These are phyloP conservation scores for Nycticebus coucang DNA, from an alignment of 2,113 vertebrate species.

Conservation along the genomic window DNA sequence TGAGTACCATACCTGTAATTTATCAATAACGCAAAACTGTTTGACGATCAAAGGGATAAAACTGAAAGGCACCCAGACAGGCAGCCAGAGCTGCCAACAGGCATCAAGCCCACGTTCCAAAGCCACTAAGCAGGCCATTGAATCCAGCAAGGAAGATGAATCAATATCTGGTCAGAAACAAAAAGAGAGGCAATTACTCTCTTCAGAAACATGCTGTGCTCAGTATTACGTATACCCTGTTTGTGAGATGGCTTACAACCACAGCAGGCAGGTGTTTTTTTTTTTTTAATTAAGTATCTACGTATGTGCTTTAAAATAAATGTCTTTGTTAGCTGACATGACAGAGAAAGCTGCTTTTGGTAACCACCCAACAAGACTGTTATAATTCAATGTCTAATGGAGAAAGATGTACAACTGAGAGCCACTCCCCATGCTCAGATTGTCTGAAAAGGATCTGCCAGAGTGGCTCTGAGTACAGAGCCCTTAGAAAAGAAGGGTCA, in stretches of 20 bases:
- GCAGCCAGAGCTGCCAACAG: constrained; percentile 57
- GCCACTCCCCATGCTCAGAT: not conserved
- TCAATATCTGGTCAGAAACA: constrained; percentile 28
- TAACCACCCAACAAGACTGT: not conserved
- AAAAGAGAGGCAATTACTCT: constrained; percentile 50
- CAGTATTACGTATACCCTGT: not conserved
- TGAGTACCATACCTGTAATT: constrained; percentile 63
- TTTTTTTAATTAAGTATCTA: not conserved
- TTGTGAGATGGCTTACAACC: not conserved
- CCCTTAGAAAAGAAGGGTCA: not conserved
- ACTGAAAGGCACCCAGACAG: constrained; percentile 70
- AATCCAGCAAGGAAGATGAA: constrained; percentile 55
- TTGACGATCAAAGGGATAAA: constrained; percentile 68
- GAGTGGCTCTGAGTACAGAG: not conserved
- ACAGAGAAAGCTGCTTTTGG: constrained; percentile 21
- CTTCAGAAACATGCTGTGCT: not conserved
- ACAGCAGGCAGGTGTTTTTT: not conserved
- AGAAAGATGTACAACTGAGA: constrained; percentile 3
- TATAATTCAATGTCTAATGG: not conserved
- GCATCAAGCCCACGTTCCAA: constrained; percentile 31
- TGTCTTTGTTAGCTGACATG: constrained; percentile 5
- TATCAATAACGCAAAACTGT: constrained; percentile 70
- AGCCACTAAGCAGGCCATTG: constrained; percentile 43
- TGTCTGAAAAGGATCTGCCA: not conserved
- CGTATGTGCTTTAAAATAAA: not conserved